Conservation (phyloP, 1,140 invertebrate species). For the Caenorhabditis brenneri region DNA sequence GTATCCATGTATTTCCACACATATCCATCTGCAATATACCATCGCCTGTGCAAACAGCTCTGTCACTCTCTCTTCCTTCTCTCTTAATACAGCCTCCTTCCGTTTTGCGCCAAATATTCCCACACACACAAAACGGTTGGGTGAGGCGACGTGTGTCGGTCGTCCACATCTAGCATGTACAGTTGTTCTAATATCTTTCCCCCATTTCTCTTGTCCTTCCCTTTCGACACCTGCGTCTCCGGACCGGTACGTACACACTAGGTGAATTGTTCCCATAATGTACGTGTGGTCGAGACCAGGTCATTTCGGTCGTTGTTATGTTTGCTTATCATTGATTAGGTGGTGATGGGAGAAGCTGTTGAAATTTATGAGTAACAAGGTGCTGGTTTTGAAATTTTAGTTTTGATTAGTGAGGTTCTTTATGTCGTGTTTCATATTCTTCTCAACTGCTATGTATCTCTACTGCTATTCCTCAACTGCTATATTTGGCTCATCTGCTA, state of each 20-base stretch:
- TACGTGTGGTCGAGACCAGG: background rate
- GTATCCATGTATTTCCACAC: background rate
- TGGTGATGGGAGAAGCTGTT: background rate
- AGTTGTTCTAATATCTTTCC: background rate
- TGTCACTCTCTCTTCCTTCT: background rate
- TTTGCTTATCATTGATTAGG: slow-evolving; percentile 4
- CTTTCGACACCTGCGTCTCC: background rate
- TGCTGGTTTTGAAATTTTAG: background rate
- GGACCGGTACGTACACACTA: no score
- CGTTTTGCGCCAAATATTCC: background rate
- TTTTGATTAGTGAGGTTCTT: no score
- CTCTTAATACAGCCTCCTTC: background rate
- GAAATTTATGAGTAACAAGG: background rate
- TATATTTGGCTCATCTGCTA: no score
- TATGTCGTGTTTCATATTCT: no score
- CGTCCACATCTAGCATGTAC: no score
- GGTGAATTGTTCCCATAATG: background rate
- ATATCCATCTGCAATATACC: background rate
- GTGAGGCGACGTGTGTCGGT: no score
- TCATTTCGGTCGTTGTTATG: background rate
- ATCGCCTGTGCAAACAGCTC: background rate
- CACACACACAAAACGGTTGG: no score
- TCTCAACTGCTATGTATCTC: no score
- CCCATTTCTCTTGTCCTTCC: no score
- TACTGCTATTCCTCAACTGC: no score